phyloP scores from a whole-genome alignment of 2,113 vertebrate genomes.

The Scortum barcoo region DNA sequence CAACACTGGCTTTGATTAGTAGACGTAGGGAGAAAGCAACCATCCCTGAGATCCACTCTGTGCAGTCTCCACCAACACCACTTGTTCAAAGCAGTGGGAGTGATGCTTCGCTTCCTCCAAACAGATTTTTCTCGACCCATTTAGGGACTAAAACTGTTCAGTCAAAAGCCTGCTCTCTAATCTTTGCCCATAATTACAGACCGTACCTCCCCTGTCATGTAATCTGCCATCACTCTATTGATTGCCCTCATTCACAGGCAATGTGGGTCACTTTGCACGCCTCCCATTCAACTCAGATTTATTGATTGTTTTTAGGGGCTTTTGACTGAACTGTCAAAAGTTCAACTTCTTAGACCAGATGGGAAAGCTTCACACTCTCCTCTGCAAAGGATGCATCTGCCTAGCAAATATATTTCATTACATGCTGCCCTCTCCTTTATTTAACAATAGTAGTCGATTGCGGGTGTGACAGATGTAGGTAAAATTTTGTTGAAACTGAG shows the following conservation, averaged over 20 bases:
- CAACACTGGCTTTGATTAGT: neutral
- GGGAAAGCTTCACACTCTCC: neutral
- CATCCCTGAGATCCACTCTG: neutral
- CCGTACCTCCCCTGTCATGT: slow-evolving; percentile 28
- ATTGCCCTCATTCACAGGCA: slow-evolving; percentile 49
- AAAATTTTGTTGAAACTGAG: neutral
- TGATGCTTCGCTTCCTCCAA: neutral
- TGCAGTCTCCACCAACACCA: neutral
- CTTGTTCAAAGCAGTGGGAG: neutral
- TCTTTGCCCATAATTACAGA: slow-evolving; percentile 28
- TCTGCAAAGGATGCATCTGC: too few relatives aligned
- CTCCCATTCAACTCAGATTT: slow-evolving; percentile 25
- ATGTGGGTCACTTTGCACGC: slow-evolving; percentile 50
- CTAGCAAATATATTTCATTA: neutral
- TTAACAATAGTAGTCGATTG: neutral
- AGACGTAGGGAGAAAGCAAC: neutral
- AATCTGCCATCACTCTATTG: slow-evolving; percentile 56
- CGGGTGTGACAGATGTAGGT: neutral
- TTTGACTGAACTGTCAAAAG: neutral
- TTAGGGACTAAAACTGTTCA: neutral
- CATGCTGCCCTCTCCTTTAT: neutral
- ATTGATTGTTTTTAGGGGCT: slow-evolving; percentile 28
- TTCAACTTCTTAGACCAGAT: neutral
- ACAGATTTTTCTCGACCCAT: neutral
- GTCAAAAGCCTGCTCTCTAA: slow-evolving; percentile 23